Percentiles rank a stretch among this genome's conserved stretches.
Conservation (phyloP, 2,797 vertebrate genomes). For the Galaxias olidus region DNA sequence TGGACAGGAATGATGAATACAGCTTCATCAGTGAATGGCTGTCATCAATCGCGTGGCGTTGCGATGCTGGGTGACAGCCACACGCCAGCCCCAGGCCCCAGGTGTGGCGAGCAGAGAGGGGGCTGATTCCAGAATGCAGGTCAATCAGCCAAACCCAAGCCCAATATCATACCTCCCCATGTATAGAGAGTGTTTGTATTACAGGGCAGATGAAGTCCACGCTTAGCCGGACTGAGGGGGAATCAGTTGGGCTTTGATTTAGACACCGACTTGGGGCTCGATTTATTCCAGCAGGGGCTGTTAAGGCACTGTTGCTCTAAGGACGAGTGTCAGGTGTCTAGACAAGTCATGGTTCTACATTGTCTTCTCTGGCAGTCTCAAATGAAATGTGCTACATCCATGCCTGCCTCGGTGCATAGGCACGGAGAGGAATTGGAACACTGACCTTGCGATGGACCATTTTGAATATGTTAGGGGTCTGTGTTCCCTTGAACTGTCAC, state of each 20-base stretch:
- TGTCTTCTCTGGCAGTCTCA: constrained; percentile 68
- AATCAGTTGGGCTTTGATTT: constrained; percentile 57
- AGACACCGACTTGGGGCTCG: constrained; percentile 44
- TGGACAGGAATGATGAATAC: constrained; percentile 99
- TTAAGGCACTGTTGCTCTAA: constrained; percentile 55
- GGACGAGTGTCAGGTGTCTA: constrained; percentile 67
- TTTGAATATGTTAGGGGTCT: constrained; percentile 77
- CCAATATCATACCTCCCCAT: constrained; percentile 81
- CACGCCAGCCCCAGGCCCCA: constrained; percentile 88
- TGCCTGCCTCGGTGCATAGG: constrained; percentile 65
- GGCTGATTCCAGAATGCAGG: constrained; percentile 90
- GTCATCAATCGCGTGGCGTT: constrained; percentile 96
- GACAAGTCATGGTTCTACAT: constrained; percentile 75
- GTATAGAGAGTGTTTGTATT: constrained; percentile 76
- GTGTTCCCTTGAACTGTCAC: constrained; percentile 78
- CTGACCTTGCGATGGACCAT: constrained; percentile 73
- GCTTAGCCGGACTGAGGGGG: constrained; percentile 40
- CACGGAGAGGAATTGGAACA: constrained; percentile 69
- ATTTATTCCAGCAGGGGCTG: constrained; percentile 66
- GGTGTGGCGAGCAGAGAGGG: constrained; percentile 82
- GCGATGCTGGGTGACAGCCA: constrained; percentile 94
- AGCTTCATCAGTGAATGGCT: constrained; percentile 99
- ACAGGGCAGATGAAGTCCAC: constrained; percentile 72
- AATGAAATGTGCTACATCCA: constrained; percentile 74
- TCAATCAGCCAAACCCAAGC: constrained; percentile 89